Evolutionary conservation across 1,140 invertebrate genomes (phyloP).

Genomic region (Diabrotica virgifera): DNA sequence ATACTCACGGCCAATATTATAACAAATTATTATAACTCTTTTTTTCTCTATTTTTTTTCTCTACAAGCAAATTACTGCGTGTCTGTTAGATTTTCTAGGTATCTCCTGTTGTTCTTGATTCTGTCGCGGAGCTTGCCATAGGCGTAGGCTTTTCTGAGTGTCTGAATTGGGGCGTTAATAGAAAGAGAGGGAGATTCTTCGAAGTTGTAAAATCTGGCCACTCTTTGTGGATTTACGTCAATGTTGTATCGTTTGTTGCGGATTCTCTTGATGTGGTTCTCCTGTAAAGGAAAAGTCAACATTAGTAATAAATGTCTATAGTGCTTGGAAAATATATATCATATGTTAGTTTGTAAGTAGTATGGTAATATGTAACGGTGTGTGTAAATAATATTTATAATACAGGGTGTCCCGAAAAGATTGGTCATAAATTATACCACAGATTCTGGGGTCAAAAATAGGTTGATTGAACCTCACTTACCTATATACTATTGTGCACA

Average conservation of each 20-base stretch:
- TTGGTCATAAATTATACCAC: too few species aligned
- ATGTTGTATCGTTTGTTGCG: conserved; percentile 17
- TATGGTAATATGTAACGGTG: too few species aligned
- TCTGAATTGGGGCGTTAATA: conserved; percentile 15
- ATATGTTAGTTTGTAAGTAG: too few species aligned
- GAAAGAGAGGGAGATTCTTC: conserved; percentile 9
- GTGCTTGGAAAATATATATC: too few species aligned
- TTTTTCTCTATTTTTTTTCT: not conserved
- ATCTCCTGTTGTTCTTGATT: conserved; percentile 12
- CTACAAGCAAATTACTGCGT: conserved; percentile 5
- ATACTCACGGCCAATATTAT: too few species aligned
- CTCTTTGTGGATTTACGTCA: conserved; percentile 8
- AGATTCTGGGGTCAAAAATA: too few species aligned
- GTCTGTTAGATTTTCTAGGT: conserved; percentile 11
- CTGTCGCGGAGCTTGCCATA: conserved; percentile 8
- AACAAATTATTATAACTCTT: too few species aligned
- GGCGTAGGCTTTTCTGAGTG: conserved; percentile 14
- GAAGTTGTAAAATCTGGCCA: conserved; percentile 6
- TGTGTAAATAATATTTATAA: too few species aligned
- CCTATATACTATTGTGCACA: too few species aligned
- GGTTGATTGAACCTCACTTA: too few species aligned
- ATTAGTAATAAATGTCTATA: too few species aligned
- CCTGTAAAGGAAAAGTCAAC: not conserved
- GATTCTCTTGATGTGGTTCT: conserved; percentile 3
- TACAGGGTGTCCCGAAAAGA: too few species aligned